These are phyloP conservation scores for Anaspis maculata DNA, from an alignment of 2,888 invertebrate species.

Conservation along the genomic window DNA sequence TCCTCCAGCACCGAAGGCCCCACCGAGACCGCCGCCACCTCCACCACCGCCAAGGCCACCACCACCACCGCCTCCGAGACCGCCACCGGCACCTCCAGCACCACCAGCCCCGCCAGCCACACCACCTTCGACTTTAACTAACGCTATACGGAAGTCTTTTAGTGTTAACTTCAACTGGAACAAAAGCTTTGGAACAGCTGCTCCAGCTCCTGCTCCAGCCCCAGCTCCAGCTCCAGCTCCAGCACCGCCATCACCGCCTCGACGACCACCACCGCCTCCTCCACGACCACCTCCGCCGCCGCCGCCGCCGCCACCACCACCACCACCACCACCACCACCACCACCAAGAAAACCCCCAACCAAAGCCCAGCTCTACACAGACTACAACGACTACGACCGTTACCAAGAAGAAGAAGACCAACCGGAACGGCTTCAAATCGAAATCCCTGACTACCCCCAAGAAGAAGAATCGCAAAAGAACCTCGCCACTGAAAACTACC, in stretches of 20 bases:
- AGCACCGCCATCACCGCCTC: constrained; percentile 14
- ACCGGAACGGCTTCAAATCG: constrained; percentile 22
- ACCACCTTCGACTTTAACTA: constrained; percentile 30
- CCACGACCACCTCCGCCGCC: constrained; percentile 12
- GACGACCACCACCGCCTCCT: constrained; percentile 15
- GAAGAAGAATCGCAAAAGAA: constrained; percentile 16
- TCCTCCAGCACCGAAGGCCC: constrained; percentile 16
- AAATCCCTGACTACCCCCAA: constrained; percentile 25
- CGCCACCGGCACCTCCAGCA: constrained; percentile 17
- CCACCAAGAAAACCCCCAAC: constrained; percentile 13
- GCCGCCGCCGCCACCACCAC: constrained; percentile 15
- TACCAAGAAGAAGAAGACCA: constrained; percentile 15
- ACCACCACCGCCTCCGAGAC: constrained; percentile 18
- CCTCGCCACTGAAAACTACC: constrained; percentile 10
- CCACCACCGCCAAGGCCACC: constrained; percentile 21
- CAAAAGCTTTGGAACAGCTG: constrained; percentile 29
- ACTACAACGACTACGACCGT: constrained; percentile 13
- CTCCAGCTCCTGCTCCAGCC: constrained; percentile 17
- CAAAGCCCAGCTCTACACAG: constrained; percentile 12
- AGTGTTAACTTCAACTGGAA: constrained; percentile 39
- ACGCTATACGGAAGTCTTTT: constrained; percentile 36
- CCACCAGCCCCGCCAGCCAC: constrained; percentile 15
- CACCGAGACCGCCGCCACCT: constrained; percentile 19
- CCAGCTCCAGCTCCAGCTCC: constrained; percentile 16
- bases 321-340: too few species aligned